Percentiles rank a stretch among this genome's conserved stretches.
Evolutionary conservation across 2,113 vertebrate species (phyloP).

Genomic region (Campylomormyrus numenius): DNA sequence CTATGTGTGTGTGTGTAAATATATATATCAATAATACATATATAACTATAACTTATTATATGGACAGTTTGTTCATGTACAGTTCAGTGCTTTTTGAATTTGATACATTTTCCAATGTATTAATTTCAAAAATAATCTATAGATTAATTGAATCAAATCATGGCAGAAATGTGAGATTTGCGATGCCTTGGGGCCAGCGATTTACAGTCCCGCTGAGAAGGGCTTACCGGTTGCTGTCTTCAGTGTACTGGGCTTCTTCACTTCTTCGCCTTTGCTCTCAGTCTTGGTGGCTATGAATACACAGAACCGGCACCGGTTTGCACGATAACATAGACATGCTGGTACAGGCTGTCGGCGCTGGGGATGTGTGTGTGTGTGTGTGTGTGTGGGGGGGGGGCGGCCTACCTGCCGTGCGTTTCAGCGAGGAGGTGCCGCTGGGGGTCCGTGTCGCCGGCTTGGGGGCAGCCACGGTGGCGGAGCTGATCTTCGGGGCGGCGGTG

Average conservation of each 20-base stretch:
- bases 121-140: neutral
- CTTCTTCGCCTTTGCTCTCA: constrained; percentile 67
- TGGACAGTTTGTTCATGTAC: too few relatives aligned
- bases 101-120: neutral
- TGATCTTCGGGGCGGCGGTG: constrained; percentile 54
- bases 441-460: constrained; percentile 18
- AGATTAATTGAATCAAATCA: neutral
- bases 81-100: too few relatives aligned
- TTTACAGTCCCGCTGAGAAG: neutral
- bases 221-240: constrained; percentile 67
- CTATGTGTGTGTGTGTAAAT: too few relatives aligned
- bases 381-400: constrained; percentile 1
- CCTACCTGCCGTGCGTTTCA: constrained; percentile 58
- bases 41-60: too few relatives aligned
- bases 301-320: neutral
- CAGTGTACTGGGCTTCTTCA: constrained; percentile 63
- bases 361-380: neutral
- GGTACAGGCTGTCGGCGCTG: neutral
- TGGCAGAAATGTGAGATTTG: neutral
- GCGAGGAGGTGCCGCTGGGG: constrained; percentile 13
- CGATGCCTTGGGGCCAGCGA: neutral
- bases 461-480: constrained; percentile 36
- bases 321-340: too few relatives aligned
- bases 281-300: constrained; percentile 63
- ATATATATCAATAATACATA: too few relatives aligned